Conservation (phyloP, 2,888 invertebrate species). For the Cataglyphis albicans region DNA sequence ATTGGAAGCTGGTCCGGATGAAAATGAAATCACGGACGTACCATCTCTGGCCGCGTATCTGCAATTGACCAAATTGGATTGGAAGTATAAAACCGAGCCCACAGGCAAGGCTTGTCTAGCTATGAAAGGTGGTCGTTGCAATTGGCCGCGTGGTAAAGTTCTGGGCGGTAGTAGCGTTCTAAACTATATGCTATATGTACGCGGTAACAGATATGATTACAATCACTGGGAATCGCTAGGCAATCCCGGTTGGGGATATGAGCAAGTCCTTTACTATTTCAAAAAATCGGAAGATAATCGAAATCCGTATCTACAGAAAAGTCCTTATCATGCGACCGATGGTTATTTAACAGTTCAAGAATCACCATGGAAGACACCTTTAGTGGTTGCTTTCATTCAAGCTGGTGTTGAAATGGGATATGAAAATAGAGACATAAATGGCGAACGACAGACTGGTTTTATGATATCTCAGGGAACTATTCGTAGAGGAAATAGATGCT, state of each 20-base stretch:
- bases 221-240: conserved; percentile 95
- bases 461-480: conserved; percentile 95
- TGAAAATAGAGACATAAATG: conserved; percentile 93
- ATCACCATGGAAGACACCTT: conserved; percentile 93
- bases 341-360: conserved; percentile 93
- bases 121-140: conserved; percentile 93
- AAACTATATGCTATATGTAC: conserved; percentile 96
- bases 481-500: conserved; percentile 92
- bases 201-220: conserved; percentile 94
- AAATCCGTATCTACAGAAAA: conserved; percentile 92
- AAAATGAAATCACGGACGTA: conserved; percentile 95
- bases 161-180: conserved; percentile 95
- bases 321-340: conserved; percentile 90
- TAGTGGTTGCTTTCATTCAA: conserved; percentile 94
- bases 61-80: conserved; percentile 94
- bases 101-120: conserved; percentile 93
- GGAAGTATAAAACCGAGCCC: conserved; percentile 96
- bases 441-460: conserved; percentile 92
- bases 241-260: conserved; percentile 96
- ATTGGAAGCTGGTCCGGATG: conserved; percentile 94
- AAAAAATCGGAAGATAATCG: conserved; percentile 96
- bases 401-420: conserved; percentile 94
- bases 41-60: conserved; percentile 95
- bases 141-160: conserved; percentile 96
- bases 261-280: conserved; percentile 94